phyloP scores from a whole-genome alignment of 1,140 invertebrate genomes.

The Macrobrachium rosenbergii region DNA sequence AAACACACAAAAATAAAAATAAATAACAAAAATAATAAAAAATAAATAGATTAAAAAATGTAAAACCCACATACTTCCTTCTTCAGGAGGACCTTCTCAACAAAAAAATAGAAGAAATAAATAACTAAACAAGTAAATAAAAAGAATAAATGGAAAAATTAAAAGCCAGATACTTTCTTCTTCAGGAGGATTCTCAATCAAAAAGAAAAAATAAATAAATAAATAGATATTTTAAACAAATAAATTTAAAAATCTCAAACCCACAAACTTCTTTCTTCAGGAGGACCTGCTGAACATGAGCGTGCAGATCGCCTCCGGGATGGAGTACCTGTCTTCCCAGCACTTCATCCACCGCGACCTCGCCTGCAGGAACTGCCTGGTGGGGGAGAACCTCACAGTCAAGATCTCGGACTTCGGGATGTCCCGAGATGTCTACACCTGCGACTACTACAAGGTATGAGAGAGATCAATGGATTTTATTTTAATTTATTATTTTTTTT shows the following conservation, averaged over 20 bases:
- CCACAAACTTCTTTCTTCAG: conserved; percentile 63
- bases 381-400: conserved; percentile 82
- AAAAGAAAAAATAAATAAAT: no score
- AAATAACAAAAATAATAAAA: no score
- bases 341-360: conserved; percentile 93
- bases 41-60: no score
- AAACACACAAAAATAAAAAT: no score
- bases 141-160: no score
- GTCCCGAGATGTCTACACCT: conserved; percentile 90
- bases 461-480: neutral
- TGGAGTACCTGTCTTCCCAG: conserved; percentile 88
- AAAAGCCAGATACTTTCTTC: no score
- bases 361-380: conserved; percentile 91
- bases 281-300: conserved; percentile 77
- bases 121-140: no score
- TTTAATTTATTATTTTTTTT: conserved; percentile 5
- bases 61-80: no score
- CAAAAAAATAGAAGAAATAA: no score
- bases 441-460: conserved; percentile 90
- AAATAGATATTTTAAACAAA: no score
- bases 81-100: no score
- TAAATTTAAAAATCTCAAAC: neutral
- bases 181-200: no score
- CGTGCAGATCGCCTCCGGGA: conserved; percentile 83
- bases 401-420: conserved; percentile 95